phyloP scores from a whole-genome alignment of 2,888 invertebrate genomes.

The Eurois occulta region DNA sequence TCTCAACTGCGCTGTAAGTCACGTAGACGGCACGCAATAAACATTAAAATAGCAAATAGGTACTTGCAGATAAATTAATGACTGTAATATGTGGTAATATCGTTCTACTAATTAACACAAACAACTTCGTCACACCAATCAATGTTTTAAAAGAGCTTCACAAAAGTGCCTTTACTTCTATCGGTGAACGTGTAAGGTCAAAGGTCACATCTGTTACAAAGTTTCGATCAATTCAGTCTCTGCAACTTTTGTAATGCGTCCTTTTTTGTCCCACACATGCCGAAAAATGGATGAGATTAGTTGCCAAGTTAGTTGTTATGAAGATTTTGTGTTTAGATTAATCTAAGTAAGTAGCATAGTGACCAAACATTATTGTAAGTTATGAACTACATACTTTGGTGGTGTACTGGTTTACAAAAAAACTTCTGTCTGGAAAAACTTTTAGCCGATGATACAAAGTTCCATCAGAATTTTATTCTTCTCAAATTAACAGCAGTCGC shows the following conservation, averaged over 20 bases:
- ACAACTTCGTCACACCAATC: constrained; percentile 26
- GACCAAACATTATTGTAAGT: background rate
- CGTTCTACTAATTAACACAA: constrained; percentile 43
- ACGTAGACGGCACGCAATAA: constrained; percentile 24
- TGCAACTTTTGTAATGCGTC: constrained; percentile 30
- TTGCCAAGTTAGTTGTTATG: constrained; percentile 5
- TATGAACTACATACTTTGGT: too few relatives aligned
- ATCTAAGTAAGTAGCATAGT: background rate
- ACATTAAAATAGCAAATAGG: constrained; percentile 25
- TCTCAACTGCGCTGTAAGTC: constrained; percentile 6
- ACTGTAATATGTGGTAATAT: constrained; percentile 17
- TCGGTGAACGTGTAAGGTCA: constrained; percentile 22
- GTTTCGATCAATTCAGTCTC: constrained; percentile 17
- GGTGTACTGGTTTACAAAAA: too few relatives aligned
- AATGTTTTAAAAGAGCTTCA: background rate
- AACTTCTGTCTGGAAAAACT: background rate
- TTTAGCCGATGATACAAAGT: background rate
- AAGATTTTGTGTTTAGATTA: background rate
- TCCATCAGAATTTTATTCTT: background rate
- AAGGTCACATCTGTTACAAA: constrained; percentile 32
- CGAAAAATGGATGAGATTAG: constrained; percentile 17
- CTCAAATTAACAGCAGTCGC: too few relatives aligned
- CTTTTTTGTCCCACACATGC: constrained; percentile 13
- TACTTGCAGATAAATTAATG: constrained; percentile 2
- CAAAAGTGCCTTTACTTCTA: background rate